Percentiles rank a stretch among this genome's conserved stretches.
These are phyloP conservation scores for Myanophis thanlyinensis DNA, from an alignment of 2,113 vertebrate genomes.

Conservation along the genomic window DNA sequence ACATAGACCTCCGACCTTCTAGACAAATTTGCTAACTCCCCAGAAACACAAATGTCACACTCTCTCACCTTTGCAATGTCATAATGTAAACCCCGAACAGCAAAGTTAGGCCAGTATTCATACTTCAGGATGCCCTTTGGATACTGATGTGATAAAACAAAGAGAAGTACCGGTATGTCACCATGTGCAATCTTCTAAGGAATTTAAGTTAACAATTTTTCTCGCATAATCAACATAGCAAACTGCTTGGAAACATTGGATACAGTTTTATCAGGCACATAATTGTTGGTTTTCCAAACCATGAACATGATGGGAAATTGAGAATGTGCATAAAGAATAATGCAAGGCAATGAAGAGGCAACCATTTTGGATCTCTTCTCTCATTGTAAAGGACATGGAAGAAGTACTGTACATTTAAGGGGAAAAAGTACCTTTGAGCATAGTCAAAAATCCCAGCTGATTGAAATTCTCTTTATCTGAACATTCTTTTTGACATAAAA, in stretches of 20 bases:
- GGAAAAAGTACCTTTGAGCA: not conserved
- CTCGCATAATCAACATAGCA: not conserved
- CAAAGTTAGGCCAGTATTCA: slow-evolving; percentile 80
- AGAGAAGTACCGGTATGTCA: not conserved
- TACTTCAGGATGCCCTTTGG: slow-evolving; percentile 76
- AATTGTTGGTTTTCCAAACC: not conserved
- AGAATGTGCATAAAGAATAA: not conserved
- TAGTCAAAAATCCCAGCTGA: not conserved
- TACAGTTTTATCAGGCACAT: not conserved
- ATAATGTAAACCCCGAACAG: slow-evolving; percentile 80
- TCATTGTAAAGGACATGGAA: not conserved
- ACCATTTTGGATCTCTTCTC: not conserved
- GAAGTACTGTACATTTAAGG: not conserved
- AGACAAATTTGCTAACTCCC: not conserved
- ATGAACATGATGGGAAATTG: not conserved
- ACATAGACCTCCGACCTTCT: not conserved
- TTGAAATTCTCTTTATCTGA: not conserved
- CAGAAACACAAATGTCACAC: not conserved
- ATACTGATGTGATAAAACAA: slow-evolving; percentile 65
- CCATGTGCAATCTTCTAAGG: not conserved
- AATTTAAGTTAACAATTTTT: not conserved
- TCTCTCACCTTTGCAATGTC: slow-evolving; percentile 81
- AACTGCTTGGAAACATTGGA: not conserved
- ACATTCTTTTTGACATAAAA: not conserved
- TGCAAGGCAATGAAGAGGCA: not conserved